These are phyloP conservation scores for Venusia cambrica DNA, from an alignment of 2,888 invertebrate species.

Conservation along the genomic window DNA sequence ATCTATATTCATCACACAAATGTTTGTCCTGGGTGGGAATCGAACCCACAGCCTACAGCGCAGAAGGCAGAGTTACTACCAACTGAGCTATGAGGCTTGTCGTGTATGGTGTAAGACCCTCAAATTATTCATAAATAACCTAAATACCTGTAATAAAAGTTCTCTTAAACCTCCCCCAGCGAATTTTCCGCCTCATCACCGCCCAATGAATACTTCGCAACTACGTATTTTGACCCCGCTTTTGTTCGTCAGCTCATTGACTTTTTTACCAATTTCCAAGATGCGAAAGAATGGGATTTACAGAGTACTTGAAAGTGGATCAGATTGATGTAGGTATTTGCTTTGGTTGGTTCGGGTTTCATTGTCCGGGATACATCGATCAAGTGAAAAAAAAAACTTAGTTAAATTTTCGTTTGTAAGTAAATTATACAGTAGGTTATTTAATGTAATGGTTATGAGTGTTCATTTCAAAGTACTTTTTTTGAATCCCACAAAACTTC, in stretches of 20 bases:
- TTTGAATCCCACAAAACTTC: too few species aligned
- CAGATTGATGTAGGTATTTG: constrained; percentile 6
- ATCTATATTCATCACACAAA: too few species aligned
- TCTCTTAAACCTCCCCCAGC: constrained; percentile 23
- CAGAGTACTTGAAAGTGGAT: not conserved
- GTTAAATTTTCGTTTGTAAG: too few species aligned
- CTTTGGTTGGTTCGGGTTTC: constrained; percentile 5
- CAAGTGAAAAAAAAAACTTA: too few species aligned
- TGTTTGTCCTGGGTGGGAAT: too few species aligned
- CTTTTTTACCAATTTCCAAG: constrained; percentile 35
- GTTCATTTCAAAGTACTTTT: too few species aligned
- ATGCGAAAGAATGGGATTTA: constrained; percentile 2
- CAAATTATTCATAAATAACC: constrained; percentile 29
- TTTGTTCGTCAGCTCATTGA: constrained; percentile 37
- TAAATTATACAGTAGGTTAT: too few species aligned
- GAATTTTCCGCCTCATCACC: constrained; percentile 44
- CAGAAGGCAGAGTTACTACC: too few species aligned
- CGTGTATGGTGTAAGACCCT: too few species aligned
- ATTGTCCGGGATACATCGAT: constrained; percentile 6
- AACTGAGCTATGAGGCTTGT: too few species aligned
- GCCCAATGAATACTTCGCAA: constrained; percentile 36
- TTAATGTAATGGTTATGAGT: too few species aligned
- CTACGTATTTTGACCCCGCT: constrained; percentile 38
- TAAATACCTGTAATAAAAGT: constrained; percentile 28
- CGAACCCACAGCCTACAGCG: too few species aligned